These are phyloP conservation scores for Mustela lutreola DNA, from an alignment of 2,113 vertebrate genomes.

Conservation along the genomic window DNA sequence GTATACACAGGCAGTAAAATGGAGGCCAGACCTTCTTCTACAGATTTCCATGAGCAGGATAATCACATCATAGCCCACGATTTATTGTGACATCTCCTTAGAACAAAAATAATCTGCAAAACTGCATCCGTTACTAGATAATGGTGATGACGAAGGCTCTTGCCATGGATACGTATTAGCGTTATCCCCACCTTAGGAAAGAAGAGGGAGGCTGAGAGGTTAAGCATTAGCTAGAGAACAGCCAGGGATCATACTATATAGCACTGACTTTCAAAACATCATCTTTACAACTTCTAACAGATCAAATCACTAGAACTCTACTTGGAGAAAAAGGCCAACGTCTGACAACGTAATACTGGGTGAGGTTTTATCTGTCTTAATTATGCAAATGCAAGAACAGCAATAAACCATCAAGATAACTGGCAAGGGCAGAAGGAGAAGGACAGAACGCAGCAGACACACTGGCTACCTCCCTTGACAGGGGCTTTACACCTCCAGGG, in stretches of 20 bases:
- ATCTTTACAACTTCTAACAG: background rate
- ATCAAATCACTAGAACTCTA: background rate
- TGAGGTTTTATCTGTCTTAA: conserved; percentile 7
- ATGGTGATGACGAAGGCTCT: background rate
- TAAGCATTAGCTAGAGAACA: background rate
- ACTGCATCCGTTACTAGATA: background rate
- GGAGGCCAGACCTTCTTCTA: background rate
- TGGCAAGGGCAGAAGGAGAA: background rate
- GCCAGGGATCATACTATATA: background rate
- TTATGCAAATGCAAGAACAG: background rate
- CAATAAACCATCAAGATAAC: background rate
- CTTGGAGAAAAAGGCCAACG: background rate
- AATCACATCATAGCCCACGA: background rate
- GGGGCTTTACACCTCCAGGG: background rate
- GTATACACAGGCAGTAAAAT: background rate
- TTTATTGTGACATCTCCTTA: background rate
- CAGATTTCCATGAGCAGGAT: background rate
- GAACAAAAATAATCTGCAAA: conserved; percentile 14
- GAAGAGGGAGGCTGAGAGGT: background rate
- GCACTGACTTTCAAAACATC: background rate
- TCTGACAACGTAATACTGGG: background rate
- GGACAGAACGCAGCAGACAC: background rate
- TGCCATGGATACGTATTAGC: background rate
- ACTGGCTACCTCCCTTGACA: background rate
- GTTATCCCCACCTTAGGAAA: background rate